Base-by-base conservation (phyloP, 2,888 invertebrate genomes). In the Syritta pipiens region DNA sequence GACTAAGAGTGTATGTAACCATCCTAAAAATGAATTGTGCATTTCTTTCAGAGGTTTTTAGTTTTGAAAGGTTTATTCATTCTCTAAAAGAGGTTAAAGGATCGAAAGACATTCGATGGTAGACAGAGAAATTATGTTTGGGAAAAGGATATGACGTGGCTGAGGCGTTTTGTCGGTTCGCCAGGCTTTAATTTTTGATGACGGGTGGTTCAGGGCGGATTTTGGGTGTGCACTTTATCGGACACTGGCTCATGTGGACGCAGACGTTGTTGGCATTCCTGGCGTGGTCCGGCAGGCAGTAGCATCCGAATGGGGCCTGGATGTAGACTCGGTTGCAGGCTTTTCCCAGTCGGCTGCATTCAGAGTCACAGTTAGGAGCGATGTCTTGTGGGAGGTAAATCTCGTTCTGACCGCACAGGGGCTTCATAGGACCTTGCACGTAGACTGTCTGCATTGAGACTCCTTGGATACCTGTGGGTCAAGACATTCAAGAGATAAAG, bases 301-400 rank as follows among this genome's bases (percentile, higher is more conserved):
- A 71, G 22, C 72, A 74, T 24, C 72, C 72, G 6, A 17, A 67
- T 28, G 65, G 72, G 0, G 57, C 22, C 20, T 42, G 28, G 6
- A 59, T 9, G 3, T 20, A 44, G 0, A 20, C 7, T 4, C 6
- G 4, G 1, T 2, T 32, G 6, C 72, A 74, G 3, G 3, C 3
- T 4, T 49, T 20, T 0, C 67, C 67, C 20, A 74, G 40, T 42
- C 24, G 19, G 2, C 10, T 19, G 12, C 63, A 72, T 0, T 26
- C 40, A 4, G 62, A 32, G n/a, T 72, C 48, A 40, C 71, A 72
- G n/a, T 30, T 40, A 9, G 71, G 71, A 1, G 71, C 71, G 0
- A 12, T 6, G 24, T 40, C 48, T 42, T 57, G 62, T 3, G 40
- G 35, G 0, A 72, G 28, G 12, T 48, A 72, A 2, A 57, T 22